These are phyloP conservation scores for Synanthedon formicaeformis DNA, from an alignment of 2,888 invertebrate genomes.

Conservation along the genomic window DNA sequence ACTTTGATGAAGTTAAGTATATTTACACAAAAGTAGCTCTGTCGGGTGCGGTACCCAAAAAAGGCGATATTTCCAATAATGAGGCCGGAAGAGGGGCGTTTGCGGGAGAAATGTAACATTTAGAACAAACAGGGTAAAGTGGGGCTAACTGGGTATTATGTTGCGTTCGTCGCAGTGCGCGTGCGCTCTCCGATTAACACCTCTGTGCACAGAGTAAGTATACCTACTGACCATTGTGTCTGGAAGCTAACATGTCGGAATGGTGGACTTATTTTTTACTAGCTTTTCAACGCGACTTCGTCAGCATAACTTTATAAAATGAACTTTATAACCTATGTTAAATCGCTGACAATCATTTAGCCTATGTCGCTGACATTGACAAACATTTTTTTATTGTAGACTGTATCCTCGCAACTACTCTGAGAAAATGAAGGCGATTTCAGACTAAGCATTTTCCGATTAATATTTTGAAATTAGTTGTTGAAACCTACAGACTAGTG, in stretches of 20 bases:
- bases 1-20: constrained; percentile 5
- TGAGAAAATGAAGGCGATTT: no score
- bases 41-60: constrained; percentile 33
- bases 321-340: no score
- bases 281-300: no score
- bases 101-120: constrained; percentile 53
- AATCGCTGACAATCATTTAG: no score
- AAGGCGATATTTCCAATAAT: constrained; percentile 56
- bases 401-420: no score
- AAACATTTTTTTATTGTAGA: no score
- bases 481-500: no score
- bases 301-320: no score
- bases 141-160: constrained; percentile 44
- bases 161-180: constrained; percentile 26
- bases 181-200: constrained; percentile 44
- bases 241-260: background rate
- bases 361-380: no score
- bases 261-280: no score
- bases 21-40: constrained; percentile 32
- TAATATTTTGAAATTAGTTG: no score
- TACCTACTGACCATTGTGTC: background rate
- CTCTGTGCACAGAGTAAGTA: constrained; percentile 31
- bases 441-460: no score
- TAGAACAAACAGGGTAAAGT: constrained; percentile 57
- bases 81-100: constrained; percentile 56